A percentile compares a stretch with the other conserved stretches of the same genome.
Conservation (phyloP, 2,797 vertebrate genomes). For the Triplophysa yarkandensis region DNA sequence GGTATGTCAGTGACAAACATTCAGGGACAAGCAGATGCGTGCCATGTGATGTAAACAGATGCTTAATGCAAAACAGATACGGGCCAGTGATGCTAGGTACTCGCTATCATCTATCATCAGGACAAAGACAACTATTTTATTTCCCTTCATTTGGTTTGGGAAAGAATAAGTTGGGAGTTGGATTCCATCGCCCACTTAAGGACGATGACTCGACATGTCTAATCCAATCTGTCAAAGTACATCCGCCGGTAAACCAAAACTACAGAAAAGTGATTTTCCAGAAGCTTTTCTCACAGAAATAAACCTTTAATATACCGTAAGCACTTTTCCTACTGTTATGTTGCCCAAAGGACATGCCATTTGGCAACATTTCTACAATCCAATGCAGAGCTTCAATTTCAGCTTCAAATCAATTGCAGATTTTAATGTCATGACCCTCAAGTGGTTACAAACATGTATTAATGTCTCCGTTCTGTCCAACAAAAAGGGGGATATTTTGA, state of each 20-base stretch:
- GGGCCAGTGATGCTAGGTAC: not conserved
- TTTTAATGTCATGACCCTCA: too few species aligned
- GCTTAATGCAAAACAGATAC: constrained; percentile 11
- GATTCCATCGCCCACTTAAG: not conserved
- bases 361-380: not conserved
- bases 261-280: not conserved
- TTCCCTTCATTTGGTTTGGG: not conserved
- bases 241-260: not conserved
- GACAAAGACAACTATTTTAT: not conserved
- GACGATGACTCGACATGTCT: not conserved
- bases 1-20: constrained; percentile 29
- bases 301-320: not conserved
- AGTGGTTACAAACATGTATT: too few species aligned
- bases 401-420: not conserved
- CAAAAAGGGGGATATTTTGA: too few species aligned
- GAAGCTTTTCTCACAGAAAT: not conserved
- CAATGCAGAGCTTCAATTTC: not conserved
- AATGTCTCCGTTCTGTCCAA: too few species aligned
- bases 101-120: not conserved
- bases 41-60: constrained; percentile 13
- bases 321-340: not conserved
- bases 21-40: constrained; percentile 9
- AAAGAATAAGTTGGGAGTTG: not conserved
- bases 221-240: too few species aligned
- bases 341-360: not conserved